Conservation (phyloP, 1,140 invertebrate species). For the Palaemon carinicauda region DNA sequence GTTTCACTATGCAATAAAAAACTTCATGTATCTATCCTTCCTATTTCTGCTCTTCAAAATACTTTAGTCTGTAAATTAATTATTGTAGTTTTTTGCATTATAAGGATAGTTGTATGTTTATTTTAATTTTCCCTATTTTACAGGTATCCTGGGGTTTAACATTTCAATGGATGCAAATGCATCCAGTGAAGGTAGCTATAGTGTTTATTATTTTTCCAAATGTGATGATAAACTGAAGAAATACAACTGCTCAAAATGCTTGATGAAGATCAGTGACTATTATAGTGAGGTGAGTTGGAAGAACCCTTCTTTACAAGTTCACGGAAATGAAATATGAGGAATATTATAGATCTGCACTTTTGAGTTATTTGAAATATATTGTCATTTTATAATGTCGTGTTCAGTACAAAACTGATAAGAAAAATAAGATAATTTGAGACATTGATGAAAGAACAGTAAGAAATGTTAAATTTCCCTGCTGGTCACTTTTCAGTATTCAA, state of each 20-base stretch:
- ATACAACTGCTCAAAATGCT: constrained; percentile 19
- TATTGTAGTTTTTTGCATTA: background rate
- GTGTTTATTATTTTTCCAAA: constrained; percentile 27
- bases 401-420: too few species aligned
- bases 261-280: constrained; percentile 35
- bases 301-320: background rate
- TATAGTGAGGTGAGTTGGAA: constrained; percentile 29
- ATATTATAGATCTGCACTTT: background rate
- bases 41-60: too few species aligned
- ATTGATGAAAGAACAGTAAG: too few species aligned
- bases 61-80: too few species aligned
- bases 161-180: constrained; percentile 44
- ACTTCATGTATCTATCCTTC: too few species aligned
- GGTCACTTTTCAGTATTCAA: too few species aligned
- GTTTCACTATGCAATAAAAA: too few species aligned
- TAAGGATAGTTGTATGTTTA: background rate
- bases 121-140: background rate
- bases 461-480: too few species aligned
- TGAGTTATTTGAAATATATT: too few species aligned
- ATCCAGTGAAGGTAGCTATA: constrained; percentile 44
- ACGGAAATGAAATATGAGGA: background rate
- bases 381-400: too few species aligned
- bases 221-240: background rate
- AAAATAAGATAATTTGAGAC: too few species aligned
- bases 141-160: constrained; percentile 37